A percentile compares a stretch with the other conserved stretches of the same genome.
Conservation (phyloP, 2,888 invertebrate genomes). For the Troides oblongomaculatus region DNA sequence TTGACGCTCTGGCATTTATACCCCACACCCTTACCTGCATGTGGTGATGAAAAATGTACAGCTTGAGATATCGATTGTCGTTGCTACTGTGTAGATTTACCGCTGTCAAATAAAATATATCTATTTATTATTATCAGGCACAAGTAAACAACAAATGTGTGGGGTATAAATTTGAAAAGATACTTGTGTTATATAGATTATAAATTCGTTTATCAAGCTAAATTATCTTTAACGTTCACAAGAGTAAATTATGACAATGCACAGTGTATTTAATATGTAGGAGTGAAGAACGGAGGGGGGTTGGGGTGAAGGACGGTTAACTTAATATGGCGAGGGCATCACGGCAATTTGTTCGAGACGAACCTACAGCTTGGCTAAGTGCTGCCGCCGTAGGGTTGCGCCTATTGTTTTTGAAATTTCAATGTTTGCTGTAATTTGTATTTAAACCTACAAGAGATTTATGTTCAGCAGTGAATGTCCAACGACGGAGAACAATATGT, state of each 20-base stretch:
- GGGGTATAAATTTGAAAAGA: slow-evolving; percentile 6
- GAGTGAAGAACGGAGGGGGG: slow-evolving; percentile 44
- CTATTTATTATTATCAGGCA: neutral
- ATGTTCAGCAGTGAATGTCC: too few relatives aligned
- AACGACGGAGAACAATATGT: too few relatives aligned
- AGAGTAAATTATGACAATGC: slow-evolving; percentile 59
- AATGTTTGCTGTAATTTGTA: slow-evolving; percentile 35
- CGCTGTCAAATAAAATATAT: neutral
- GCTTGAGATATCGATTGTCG: slow-evolving; percentile 54
- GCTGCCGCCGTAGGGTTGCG: slow-evolving; percentile 59
- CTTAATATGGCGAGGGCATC: slow-evolving; percentile 76
- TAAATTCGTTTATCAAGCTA: slow-evolving; percentile 40
- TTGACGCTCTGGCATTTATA: slow-evolving; percentile 69
- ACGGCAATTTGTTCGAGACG: slow-evolving; percentile 77
- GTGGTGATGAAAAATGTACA: slow-evolving; percentile 62
- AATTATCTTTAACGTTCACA: slow-evolving; percentile 44
- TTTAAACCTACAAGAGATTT: neutral
- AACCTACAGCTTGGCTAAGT: slow-evolving; percentile 64
- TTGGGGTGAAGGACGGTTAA: slow-evolving; percentile 56
- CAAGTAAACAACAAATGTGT: too few relatives aligned
- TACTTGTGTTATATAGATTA: slow-evolving; percentile 34
- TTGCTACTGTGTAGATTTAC: slow-evolving; percentile 27
- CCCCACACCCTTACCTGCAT: slow-evolving; percentile 60
- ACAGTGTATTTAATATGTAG: slow-evolving; percentile 51
- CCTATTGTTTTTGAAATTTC: slow-evolving; percentile 39